A percentile compares a stretch with the other conserved stretches of the same genome.
Conservation (phyloP, 2,113 vertebrate genomes). For the Lophius piscatorius region DNA sequence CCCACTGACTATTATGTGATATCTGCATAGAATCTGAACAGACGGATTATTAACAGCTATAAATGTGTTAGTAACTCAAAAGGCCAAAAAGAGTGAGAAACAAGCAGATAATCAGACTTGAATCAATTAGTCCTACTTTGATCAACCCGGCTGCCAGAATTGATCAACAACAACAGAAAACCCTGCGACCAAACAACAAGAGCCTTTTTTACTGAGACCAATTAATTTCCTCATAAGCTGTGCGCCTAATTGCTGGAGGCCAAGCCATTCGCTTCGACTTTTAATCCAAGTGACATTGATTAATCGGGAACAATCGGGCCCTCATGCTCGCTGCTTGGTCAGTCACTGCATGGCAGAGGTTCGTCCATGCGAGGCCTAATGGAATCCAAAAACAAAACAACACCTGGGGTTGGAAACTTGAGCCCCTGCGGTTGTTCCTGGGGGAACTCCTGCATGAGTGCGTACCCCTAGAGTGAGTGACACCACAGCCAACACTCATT, state of each 20-base stretch:
- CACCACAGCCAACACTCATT: slow-evolving; percentile 58
- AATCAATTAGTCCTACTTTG: slow-evolving; percentile 81
- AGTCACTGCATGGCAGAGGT: slow-evolving; percentile 48
- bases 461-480: slow-evolving; percentile 36
- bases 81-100: slow-evolving; percentile 65
- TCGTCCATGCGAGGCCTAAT: slow-evolving; percentile 60
- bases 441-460: slow-evolving; percentile 24
- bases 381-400: slow-evolving; percentile 75
- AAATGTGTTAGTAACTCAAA: slow-evolving; percentile 40
- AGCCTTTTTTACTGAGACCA: slow-evolving; percentile 62
- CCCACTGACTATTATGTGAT: background rate
- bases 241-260: slow-evolving; percentile 70
- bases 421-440: slow-evolving; percentile 71
- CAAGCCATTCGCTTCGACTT: slow-evolving; percentile 68
- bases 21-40: background rate
- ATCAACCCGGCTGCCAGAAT: slow-evolving; percentile 76
- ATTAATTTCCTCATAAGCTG: slow-evolving; percentile 66
- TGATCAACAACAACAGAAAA: slow-evolving; percentile 70
- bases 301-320: slow-evolving; percentile 66
- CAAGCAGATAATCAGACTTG: slow-evolving; percentile 78
- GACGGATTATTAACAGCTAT: slow-evolving; percentile 17
- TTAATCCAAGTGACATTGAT: slow-evolving; percentile 78
- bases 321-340: slow-evolving; percentile 68
- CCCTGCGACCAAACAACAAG: slow-evolving; percentile 65
- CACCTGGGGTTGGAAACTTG: slow-evolving; percentile 76